Evolutionary conservation across 35 echinoderm and acorn worm species (phyloP).

Genomic region (Anneissia japonica): DNA sequence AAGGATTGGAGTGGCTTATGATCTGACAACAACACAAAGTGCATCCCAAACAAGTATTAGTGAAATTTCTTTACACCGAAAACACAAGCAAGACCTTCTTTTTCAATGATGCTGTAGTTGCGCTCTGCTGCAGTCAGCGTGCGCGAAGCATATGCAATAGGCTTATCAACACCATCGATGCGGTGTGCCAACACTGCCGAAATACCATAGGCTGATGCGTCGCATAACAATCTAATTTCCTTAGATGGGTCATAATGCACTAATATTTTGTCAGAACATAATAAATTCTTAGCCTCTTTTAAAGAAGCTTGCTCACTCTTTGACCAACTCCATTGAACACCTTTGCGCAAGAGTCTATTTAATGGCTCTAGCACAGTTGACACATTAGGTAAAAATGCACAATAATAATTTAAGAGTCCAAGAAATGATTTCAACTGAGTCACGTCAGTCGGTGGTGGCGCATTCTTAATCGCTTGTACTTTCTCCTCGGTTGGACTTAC

Average conservation of each 20-base stretch:
- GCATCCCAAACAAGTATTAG: background rate
- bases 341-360: constrained; percentile 29
- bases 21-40: background rate
- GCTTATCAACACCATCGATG: constrained; percentile 16
- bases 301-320: constrained; percentile 20
- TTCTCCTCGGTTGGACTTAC: constrained; percentile 19
- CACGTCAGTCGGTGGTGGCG: constrained; percentile 6
- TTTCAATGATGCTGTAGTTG: background rate
- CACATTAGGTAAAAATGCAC: constrained; percentile 50
- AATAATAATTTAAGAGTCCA: constrained; percentile 57
- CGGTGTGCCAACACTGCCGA: constrained; percentile 33
- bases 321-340: constrained; percentile 36
- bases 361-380: constrained; percentile 34
- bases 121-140: background rate
- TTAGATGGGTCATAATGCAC: constrained; percentile 50
- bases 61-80: constrained; percentile 35
- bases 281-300: constrained; percentile 17
- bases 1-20: constrained; percentile 23
- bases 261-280: constrained; percentile 29
- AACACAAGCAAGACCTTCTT: background rate
- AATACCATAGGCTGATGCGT: constrained; percentile 56
- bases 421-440: constrained; percentile 30
- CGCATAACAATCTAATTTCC: constrained; percentile 24
- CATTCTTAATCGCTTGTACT: constrained; percentile 13
- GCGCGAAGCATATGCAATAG: constrained; percentile 50